Conservation (phyloP, 2,888 invertebrate species). For the Folsomia manolachei region DNA sequence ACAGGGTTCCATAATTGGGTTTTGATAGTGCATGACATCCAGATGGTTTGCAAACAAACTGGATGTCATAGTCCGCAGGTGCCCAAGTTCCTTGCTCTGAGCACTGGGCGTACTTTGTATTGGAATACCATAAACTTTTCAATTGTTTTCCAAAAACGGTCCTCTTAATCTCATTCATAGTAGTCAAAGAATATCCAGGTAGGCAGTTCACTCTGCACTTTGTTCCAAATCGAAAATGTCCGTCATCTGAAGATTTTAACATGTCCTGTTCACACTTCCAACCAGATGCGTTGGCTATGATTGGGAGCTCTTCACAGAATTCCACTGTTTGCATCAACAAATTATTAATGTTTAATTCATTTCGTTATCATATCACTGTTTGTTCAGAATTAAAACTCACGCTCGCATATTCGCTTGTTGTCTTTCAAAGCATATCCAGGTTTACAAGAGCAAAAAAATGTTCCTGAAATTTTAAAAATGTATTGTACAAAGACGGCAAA, state of each 20-base stretch:
- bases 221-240: constrained; percentile 40
- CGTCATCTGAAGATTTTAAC: constrained; percentile 25
- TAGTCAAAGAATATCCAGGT: constrained; percentile 37
- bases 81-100: constrained; percentile 47
- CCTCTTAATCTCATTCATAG: constrained; percentile 22
- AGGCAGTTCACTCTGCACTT: constrained; percentile 46
- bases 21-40: constrained; percentile 57
- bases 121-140: constrained; percentile 13
- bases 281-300: constrained; percentile 40
- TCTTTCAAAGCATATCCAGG: constrained; percentile 58
- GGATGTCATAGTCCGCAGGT: constrained; percentile 36
- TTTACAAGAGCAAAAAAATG: constrained; percentile 62
- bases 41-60: constrained; percentile 42
- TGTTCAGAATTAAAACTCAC: constrained; percentile 26
- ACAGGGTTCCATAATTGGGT: constrained; percentile 58
- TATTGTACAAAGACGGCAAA: too few relatives aligned
- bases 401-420: constrained; percentile 55
- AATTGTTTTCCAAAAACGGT: constrained; percentile 30
- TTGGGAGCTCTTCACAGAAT: constrained; percentile 47
- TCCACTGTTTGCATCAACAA: constrained; percentile 32
- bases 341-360: not conserved
- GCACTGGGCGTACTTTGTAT: constrained; percentile 39
- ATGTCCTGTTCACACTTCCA: constrained; percentile 49
- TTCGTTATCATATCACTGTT: not conserved
- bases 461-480: constrained; percentile 55